phyloP scores from a whole-genome alignment of 1,140 invertebrate species.

The Pseudomyrmex concolor region DNA sequence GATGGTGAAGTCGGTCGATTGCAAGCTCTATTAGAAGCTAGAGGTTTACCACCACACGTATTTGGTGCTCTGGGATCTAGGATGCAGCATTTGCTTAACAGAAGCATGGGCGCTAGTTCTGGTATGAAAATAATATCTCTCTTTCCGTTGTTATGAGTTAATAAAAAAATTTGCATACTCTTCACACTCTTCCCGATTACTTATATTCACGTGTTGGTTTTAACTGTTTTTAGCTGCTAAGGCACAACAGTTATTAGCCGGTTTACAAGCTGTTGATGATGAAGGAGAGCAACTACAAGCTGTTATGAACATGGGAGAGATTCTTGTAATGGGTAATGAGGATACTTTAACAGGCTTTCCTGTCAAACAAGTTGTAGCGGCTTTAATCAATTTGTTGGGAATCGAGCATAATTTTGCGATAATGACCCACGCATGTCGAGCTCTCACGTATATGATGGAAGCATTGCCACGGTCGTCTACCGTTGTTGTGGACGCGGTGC shows the following conservation, averaged over 20 bases:
- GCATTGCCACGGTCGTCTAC: slow-evolving; percentile 97
- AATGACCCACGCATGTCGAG: slow-evolving; percentile 99
- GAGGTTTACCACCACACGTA: slow-evolving; percentile 97
- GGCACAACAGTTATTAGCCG: slow-evolving; percentile 96
- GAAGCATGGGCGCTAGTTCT: slow-evolving; percentile 95
- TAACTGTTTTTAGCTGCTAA: slow-evolving; percentile 90
- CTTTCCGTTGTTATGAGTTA: slow-evolving; percentile 4
- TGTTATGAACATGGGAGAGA: slow-evolving; percentile 99
- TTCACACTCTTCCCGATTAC: not conserved
- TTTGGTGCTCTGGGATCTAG: slow-evolving; percentile 97
- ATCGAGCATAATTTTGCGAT: slow-evolving; percentile 99
- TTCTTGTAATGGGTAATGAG: slow-evolving; percentile 99
- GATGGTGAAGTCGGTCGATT: slow-evolving; percentile 95
- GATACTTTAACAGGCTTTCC: slow-evolving; percentile 99
- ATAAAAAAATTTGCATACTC: not conserved
- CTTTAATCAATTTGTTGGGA: slow-evolving; percentile 93
- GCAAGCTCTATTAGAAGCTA: slow-evolving; percentile 96
- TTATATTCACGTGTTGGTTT: slow-evolving; percentile 53
- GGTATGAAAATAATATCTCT: slow-evolving; percentile 84
- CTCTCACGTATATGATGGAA: slow-evolving; percentile 99
- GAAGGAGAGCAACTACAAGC: slow-evolving; percentile 98
- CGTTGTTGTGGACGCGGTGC: slow-evolving; percentile 98
- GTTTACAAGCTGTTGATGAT: slow-evolving; percentile 96
- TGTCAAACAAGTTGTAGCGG: slow-evolving; percentile 98
- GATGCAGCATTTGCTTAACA: slow-evolving; percentile 98